Evolutionary conservation across 1,140 invertebrate species (phyloP), one percentile per base, ranked within the genome.

Genomic region (Coptotermes formosanus): DNA sequence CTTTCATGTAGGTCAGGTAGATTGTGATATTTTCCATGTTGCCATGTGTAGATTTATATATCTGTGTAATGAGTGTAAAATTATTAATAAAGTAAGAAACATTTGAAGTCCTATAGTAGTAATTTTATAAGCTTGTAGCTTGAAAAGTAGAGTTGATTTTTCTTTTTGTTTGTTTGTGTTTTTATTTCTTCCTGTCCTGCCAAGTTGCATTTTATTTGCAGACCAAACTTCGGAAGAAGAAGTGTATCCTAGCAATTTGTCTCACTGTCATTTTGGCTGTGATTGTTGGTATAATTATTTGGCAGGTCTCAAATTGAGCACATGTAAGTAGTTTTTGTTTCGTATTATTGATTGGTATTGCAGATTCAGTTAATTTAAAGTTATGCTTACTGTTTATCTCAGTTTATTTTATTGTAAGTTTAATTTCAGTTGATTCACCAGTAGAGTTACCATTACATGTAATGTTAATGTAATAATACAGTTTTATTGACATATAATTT

Each of bases 201-300:
- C 64, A 75, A n/a, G 11, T 75, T 75, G 25, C 16, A 75, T 88
- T 87, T 87, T 88, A 87, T 88, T 94, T 94, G 87, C 92, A 96
- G 94, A 96, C 95, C 88, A 97, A 97, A 92, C 92, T 96, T 88
- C 93, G 97, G 87, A 96, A 95, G 91, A 98, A 97, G 94, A 97
- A 97, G 90, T 93, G 96, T 86, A 95, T 96, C 89, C 89, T 97
- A 55, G 89, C 94, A 48, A 91, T 95, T 48, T 94, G 97, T 87
- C 91, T 94, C 85, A 91, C 93, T 82, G 90, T 94, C 75, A 92
- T 97, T 87, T 90, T 97, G 64, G 90, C 94, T 87, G 92, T 96
- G 88, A 92, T 98, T 86, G 94, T 96, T 87, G 91, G 94, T 25
- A 95, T 96, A 84, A 93, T 97, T 87, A 91, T 92, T 86, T 94